These are phyloP conservation scores for Polydrusus pterygomalis DNA, from an alignment of 2,888 invertebrate species.

Conservation along the genomic window DNA sequence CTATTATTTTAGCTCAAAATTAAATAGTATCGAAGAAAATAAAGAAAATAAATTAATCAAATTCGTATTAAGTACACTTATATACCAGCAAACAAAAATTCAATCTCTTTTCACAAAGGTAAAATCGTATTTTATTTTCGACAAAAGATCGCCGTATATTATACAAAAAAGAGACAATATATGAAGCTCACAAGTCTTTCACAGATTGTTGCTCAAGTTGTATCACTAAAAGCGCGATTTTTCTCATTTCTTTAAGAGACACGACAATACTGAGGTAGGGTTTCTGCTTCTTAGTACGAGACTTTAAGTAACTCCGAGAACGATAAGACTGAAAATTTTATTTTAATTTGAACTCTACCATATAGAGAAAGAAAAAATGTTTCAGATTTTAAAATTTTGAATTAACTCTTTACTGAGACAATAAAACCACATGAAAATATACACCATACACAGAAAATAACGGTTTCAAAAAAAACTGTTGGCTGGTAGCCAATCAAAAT, in stretches of 20 bases:
- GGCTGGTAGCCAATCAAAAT: too few species aligned
- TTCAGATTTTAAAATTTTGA: too few species aligned
- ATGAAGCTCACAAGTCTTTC: conserved; percentile 47
- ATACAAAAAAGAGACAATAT: conserved; percentile 40
- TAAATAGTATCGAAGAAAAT: too few species aligned
- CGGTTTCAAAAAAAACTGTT: too few species aligned
- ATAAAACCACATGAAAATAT: too few species aligned
- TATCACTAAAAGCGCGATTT: conserved; percentile 51
- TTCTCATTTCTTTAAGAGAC: conserved; percentile 44
- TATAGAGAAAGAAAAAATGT: too few species aligned
- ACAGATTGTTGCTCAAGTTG: conserved; percentile 51
- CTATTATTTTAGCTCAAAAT: too few species aligned
- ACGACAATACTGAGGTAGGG: conserved; percentile 30
- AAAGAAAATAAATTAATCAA: neutral
- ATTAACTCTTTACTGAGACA: too few species aligned
- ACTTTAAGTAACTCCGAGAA: neutral
- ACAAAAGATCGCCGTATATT: conserved; percentile 37
- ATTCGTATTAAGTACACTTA: neutral
- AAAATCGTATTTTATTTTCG: conserved; percentile 34
- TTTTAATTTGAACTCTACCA: too few species aligned
- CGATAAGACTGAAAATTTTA: too few species aligned
- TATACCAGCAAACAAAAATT: neutral
- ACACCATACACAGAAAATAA: too few species aligned
- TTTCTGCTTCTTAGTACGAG: conserved; percentile 16
- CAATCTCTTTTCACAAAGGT: conserved; percentile 40